These are phyloP conservation scores for Megastigmus dorsalis DNA, from an alignment of 2,888 invertebrate species.

Conservation along the genomic window DNA sequence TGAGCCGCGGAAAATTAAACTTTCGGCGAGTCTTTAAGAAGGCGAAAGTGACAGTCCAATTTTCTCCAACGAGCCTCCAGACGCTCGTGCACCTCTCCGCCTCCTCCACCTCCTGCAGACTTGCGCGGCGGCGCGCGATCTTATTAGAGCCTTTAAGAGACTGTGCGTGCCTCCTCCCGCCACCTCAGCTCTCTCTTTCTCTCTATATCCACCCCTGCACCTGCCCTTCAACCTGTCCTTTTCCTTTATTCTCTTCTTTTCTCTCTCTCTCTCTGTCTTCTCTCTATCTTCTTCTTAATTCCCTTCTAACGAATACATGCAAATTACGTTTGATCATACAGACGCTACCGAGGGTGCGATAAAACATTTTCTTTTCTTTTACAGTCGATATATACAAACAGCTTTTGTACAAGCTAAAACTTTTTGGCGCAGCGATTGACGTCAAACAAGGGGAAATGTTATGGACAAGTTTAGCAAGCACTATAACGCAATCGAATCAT, in stretches of 20 bases:
- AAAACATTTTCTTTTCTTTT: background rate
- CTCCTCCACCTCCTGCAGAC: no score
- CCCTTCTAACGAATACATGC: constrained; percentile 45
- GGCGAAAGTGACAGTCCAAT: constrained; percentile 66
- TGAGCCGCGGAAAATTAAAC: constrained; percentile 63
- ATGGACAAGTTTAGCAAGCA: background rate
- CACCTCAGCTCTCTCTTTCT: constrained; percentile 24
- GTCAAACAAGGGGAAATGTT: no score
- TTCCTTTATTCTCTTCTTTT: constrained; percentile 39
- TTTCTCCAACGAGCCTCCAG: constrained; percentile 64
- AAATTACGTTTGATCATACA: constrained; percentile 25
- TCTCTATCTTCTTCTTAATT: constrained; percentile 49
- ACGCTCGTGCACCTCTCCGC: constrained; percentile 51
- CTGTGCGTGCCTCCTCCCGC: background rate
- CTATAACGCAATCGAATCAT: no score
- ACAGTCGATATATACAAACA: no score
- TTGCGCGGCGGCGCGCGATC: no score
- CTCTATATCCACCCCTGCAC: no score
- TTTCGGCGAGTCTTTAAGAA: constrained; percentile 65
- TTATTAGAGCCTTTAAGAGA: constrained; percentile 46
- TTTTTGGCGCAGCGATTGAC: no score
- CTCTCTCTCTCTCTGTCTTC: background rate
- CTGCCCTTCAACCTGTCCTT: constrained; percentile 39
- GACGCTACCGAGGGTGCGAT: background rate
- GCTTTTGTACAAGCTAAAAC: no score